Evolutionary conservation across 2,113 vertebrate species (phyloP).

Genomic region (Eidolon helvum): DNA sequence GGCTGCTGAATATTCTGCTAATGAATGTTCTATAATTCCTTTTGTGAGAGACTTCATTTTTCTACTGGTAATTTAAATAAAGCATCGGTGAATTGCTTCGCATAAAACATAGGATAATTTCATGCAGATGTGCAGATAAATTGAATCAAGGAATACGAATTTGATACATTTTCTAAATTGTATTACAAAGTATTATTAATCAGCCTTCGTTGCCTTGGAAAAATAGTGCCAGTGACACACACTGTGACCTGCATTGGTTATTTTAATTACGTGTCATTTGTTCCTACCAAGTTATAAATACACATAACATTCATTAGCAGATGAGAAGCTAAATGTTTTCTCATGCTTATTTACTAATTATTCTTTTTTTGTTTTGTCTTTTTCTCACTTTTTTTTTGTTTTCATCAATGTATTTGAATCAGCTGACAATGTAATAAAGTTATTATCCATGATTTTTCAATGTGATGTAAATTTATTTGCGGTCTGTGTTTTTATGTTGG

Average conservation of each 20-base stretch:
- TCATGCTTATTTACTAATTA: not conserved
- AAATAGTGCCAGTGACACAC: not conserved
- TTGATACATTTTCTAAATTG: not conserved
- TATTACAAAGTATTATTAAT: not conserved
- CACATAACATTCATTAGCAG: not conserved
- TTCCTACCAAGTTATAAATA: not conserved
- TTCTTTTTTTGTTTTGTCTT: not conserved
- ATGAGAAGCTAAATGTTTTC: not conserved
- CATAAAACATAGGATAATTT: not conserved
- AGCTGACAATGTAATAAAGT: constrained; percentile 44
- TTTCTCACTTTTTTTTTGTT: constrained; percentile 17
- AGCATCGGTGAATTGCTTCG: not conserved
- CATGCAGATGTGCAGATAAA: not conserved
- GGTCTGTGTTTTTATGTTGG: not conserved
- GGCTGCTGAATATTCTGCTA: not conserved
- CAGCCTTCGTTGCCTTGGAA: not conserved
- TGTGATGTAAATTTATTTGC: constrained; percentile 19
- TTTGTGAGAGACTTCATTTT: not conserved
- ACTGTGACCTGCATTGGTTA: not conserved
- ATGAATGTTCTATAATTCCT: not conserved
- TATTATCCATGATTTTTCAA: not conserved
- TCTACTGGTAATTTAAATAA: not conserved
- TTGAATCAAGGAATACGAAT: not conserved
- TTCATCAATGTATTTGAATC: not conserved
- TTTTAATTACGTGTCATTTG: not conserved